These are phyloP conservation scores for Spinus olivaceus DNA, from an alignment of 2,797 vertebrate genomes.

Conservation along the genomic window DNA sequence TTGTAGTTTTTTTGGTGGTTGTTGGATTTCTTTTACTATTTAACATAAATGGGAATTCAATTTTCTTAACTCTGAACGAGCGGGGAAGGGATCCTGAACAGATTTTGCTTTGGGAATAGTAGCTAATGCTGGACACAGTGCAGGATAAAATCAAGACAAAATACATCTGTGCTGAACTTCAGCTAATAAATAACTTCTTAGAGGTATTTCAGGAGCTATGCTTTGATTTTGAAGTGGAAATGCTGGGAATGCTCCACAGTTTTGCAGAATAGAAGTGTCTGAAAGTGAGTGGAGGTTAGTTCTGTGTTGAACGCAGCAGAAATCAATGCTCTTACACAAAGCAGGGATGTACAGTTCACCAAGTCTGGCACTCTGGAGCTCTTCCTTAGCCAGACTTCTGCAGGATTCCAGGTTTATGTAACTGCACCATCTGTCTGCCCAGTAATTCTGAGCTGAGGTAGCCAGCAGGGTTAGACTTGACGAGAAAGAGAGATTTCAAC, in stretches of 20 bases:
- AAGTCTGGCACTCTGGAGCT: constrained; percentile 1
- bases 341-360: background rate
- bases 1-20: background rate
- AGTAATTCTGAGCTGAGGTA: constrained; percentile 1
- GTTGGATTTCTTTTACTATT: background rate
- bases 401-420: constrained; percentile 34
- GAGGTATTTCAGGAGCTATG: background rate
- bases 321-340: background rate
- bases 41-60: background rate
- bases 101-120: background rate
- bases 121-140: background rate
- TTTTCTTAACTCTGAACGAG: background rate
- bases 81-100: background rate
- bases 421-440: constrained; percentile 51
- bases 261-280: background rate
- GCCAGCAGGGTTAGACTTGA: background rate
- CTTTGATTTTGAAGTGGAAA: background rate
- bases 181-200: background rate
- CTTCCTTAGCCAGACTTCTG: constrained; percentile 13
- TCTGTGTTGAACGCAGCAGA: background rate
- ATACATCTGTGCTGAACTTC: background rate
- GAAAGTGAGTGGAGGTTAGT: background rate
- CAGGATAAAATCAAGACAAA: background rate
- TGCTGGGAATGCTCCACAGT: background rate
- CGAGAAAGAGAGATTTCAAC: background rate